phyloP scores from a whole-genome alignment of 2,797 vertebrate species.

The Bradypus variegatus region DNA sequence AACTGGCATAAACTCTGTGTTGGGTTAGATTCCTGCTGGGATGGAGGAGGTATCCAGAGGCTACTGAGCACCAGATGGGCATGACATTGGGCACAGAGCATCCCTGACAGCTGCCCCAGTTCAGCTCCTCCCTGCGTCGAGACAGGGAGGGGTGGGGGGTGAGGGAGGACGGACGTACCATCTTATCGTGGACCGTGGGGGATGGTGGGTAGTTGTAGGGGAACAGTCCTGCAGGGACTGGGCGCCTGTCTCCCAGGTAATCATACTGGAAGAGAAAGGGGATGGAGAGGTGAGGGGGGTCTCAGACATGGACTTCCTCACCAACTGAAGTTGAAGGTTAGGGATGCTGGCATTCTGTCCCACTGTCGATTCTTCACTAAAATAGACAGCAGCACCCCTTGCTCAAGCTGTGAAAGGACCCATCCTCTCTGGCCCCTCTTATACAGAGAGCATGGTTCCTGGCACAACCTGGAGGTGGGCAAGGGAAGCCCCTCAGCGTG shows the following conservation, averaged over 20 bases:
- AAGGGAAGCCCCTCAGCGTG: not conserved
- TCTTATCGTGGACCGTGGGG: conserved; percentile 89
- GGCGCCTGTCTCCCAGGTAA: conserved; percentile 88
- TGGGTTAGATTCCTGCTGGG: not conserved
- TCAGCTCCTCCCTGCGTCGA: conserved; percentile 1
- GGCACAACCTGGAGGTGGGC: not conserved
- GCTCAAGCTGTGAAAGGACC: not conserved
- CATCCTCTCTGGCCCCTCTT: not conserved
- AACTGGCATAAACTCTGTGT: not conserved
- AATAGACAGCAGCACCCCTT: not conserved
- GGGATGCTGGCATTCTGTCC: not conserved
- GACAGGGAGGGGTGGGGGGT: not conserved
- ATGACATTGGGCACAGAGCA: not conserved
- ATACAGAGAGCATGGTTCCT: not conserved
- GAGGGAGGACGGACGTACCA: conserved; percentile 80
- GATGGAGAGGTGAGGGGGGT: conserved; percentile 53
- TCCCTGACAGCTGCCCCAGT: not conserved
- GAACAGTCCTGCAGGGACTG: conserved; percentile 84
- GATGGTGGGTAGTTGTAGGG: conserved; percentile 90
- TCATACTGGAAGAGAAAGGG: conserved; percentile 84
- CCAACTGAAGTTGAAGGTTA: not conserved
- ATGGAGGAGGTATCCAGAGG: conserved; percentile 41
- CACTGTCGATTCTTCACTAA: not conserved
- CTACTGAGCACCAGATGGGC: not conserved
- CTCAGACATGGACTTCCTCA: not conserved